Evolutionary conservation across 1,140 invertebrate genomes (phyloP).

Genomic region (Oncopeltus fasciatus): DNA sequence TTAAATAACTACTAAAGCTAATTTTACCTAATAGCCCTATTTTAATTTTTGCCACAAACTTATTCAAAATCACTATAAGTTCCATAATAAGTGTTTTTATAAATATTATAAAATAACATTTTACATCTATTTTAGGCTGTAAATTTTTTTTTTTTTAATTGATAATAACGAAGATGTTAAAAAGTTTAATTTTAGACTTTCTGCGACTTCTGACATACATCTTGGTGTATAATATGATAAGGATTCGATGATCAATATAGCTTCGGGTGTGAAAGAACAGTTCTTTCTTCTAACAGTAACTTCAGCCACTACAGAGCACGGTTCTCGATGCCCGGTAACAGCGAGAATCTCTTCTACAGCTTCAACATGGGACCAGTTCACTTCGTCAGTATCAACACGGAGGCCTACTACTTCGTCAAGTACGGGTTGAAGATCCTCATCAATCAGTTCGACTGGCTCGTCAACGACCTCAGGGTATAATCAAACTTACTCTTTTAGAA

Average conservation of each 20-base stretch:
- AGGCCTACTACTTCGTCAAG: slow-evolving; percentile 84
- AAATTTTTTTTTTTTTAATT: no score
- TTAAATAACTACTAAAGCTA: no score
- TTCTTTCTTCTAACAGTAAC: slow-evolving; percentile 52
- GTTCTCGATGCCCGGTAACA: slow-evolving; percentile 73
- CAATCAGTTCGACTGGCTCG: slow-evolving; percentile 81
- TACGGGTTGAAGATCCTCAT: slow-evolving; percentile 72
- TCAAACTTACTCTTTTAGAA: no score
- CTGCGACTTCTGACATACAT: not conserved
- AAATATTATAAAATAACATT: no score
- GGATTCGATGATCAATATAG: no score
- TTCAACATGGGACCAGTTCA: slow-evolving; percentile 85
- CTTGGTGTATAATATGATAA: no score
- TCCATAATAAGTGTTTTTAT: no score
- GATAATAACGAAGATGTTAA: not conserved
- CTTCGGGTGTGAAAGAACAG: no score
- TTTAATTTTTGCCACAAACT: no score
- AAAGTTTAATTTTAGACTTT: not conserved
- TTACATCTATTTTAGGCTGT: no score
- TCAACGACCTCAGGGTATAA: slow-evolving; percentile 50
- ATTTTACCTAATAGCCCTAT: no score
- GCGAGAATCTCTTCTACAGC: slow-evolving; percentile 70
- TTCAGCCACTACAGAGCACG: slow-evolving; percentile 72
- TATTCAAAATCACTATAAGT: no score
- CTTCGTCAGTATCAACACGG: slow-evolving; percentile 81